Base-by-base conservation (phyloP, 2,797 vertebrate species). In the Morelia viridis region DNA sequence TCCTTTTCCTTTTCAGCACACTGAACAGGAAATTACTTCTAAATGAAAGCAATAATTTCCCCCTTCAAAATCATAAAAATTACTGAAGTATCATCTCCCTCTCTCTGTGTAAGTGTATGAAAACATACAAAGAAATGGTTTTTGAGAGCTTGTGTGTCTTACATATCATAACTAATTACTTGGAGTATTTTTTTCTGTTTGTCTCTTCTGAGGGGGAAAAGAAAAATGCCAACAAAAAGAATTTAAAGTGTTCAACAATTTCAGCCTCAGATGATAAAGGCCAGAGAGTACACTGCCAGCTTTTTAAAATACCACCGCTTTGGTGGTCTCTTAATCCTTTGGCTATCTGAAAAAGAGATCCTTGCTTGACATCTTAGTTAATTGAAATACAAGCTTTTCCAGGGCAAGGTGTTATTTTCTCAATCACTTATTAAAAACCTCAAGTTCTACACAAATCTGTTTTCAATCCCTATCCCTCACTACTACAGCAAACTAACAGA, bases 251-350 rank as follows among this genome's bases (percentile, higher is more conserved):
- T 95, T 96, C 95, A 96, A 96, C 96, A 96, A 94, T 96, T 96
- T 96, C 94, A 96, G 94, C 94, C 95, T 96, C 96, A 96, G 94
- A 96, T 95, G 96, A 95, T 95, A 96, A 94, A 96, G 93, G 95
- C 96, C 96, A 96, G 95, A 96, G 94, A 95, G 93, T 93, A 94
- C 94, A 96, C 94, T 62, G 95, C 95, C 93, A 95, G 94, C 96
- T 97, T 97, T 96, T 96, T 97, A 96, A 96, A 97, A 96, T 97
- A 96, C 95, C 96, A 97, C 85, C 93, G 96, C 94, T 97, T 97
- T 95, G 95, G 95, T 96, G 96, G 96, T 96, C 95, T 96, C 94
- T 80, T 96, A 96, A 95, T 96, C 93, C 96, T 96, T 96, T 96
- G 96, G 96, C 95, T 96, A 95, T 94, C 85, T 93, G 88, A 94